phyloP scores from a whole-genome alignment of 1,140 invertebrate species.

The Ridgeia piscesae region DNA sequence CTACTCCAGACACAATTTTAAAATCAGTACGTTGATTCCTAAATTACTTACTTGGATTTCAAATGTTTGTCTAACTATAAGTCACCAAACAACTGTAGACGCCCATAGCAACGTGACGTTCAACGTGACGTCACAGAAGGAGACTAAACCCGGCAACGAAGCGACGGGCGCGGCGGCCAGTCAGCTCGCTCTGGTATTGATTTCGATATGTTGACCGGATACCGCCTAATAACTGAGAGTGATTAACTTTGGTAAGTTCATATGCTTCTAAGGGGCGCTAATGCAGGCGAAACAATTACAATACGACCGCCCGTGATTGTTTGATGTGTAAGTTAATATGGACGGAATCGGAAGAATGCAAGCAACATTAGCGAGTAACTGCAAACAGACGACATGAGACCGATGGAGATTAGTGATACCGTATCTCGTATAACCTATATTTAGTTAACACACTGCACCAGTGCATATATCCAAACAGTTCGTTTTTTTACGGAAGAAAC shows the following conservation, averaged over 20 bases:
- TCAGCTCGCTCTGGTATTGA: not conserved
- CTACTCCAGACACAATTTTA: too few relatives aligned
- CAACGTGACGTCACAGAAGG: not conserved
- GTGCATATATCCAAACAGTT: too few relatives aligned
- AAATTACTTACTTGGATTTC: too few relatives aligned
- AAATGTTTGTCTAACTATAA: not conserved
- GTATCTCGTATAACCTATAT: too few relatives aligned
- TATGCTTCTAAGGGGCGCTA: not conserved
- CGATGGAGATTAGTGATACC: not conserved
- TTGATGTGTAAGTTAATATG: not conserved
- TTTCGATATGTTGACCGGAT: not conserved
- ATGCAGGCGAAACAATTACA: not conserved
- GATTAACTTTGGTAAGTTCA: not conserved
- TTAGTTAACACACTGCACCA: too few relatives aligned
- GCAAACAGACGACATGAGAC: not conserved
- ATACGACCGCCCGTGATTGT: not conserved
- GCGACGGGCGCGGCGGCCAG: too few relatives aligned
- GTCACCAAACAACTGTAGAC: not conserved
- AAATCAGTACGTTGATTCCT: too few relatives aligned
- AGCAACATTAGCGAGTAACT: not conserved
- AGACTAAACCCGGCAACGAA: not conserved
- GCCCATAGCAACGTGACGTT: not conserved
- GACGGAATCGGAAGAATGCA: not conserved
- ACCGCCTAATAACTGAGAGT: not conserved
- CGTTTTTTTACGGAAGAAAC: too few relatives aligned